Evolutionary conservation across 2,888 invertebrate genomes (phyloP).

Genomic region (Metalampra italica): DNA sequence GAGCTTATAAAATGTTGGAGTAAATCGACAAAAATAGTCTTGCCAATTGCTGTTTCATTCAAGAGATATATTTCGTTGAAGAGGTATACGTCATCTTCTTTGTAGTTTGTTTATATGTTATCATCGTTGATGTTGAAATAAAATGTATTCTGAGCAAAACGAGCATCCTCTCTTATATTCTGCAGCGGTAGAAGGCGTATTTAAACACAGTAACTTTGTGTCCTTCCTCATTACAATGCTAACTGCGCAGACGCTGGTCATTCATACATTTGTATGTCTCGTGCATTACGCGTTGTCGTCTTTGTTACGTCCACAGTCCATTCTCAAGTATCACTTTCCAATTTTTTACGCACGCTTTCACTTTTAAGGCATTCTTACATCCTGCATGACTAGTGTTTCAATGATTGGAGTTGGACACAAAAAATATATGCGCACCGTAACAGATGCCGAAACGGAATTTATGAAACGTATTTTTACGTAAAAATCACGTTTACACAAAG

Average conservation of each 20-base stretch:
- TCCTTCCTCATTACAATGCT: constrained; percentile 53
- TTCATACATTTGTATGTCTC: constrained; percentile 56
- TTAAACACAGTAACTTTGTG: not conserved
- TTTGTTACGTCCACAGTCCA: constrained; percentile 50
- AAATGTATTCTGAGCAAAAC: no score
- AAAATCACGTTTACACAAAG: constrained; percentile 43
- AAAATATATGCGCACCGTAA: constrained; percentile 4
- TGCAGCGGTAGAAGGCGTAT: not conserved
- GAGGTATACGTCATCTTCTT: no score
- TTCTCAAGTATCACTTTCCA: constrained; percentile 57
- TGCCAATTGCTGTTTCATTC: no score
- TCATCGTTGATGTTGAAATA: no score
- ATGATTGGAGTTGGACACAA: constrained; percentile 15
- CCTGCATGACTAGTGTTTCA: constrained; percentile 15
- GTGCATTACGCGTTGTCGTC: constrained; percentile 45
- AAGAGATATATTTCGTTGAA: no score
- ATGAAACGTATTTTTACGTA: constrained; percentile 16
- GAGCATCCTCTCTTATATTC: no score
- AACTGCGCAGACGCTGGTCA: constrained; percentile 41
- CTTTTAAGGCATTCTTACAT: constrained; percentile 34
- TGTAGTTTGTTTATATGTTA: no score
- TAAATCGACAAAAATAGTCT: no score
- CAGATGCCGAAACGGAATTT: constrained; percentile 1
- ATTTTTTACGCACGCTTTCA: constrained; percentile 51
- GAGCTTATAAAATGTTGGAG: no score